These are phyloP conservation scores for Tadarida brasiliensis DNA, from an alignment of 2,797 vertebrate genomes.

Conservation along the genomic window DNA sequence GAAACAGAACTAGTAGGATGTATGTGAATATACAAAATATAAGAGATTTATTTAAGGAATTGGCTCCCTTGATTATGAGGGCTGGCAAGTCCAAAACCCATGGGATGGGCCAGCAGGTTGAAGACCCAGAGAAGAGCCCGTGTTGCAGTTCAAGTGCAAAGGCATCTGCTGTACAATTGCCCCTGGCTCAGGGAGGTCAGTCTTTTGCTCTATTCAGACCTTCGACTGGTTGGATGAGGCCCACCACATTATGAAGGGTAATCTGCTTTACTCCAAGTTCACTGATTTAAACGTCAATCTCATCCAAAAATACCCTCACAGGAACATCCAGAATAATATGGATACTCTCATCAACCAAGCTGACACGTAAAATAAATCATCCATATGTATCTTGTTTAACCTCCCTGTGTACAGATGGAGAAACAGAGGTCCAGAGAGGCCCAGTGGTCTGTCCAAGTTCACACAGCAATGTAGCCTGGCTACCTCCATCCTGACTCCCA, in stretches of 20 bases:
- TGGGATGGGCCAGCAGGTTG: background rate
- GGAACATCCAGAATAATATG: background rate
- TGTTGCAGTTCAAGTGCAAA: background rate
- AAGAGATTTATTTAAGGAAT: background rate
- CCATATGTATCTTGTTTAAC: background rate
- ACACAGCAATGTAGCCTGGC: background rate
- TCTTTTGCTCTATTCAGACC: background rate
- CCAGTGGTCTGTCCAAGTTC: background rate
- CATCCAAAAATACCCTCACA: background rate
- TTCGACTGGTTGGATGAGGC: background rate
- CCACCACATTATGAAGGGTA: background rate
- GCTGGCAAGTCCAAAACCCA: background rate
- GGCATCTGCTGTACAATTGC: background rate
- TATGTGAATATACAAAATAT: rapidly evolving
- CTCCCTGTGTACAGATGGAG: background rate
- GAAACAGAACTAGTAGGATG: background rate
- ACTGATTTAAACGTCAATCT: background rate
- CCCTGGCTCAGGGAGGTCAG: background rate
- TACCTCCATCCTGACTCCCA: background rate
- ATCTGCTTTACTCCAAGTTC: background rate
- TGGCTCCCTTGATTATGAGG: background rate
- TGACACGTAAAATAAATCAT: background rate
- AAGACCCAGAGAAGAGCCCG: background rate
- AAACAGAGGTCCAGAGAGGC: background rate
- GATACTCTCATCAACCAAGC: background rate